phyloP scores from a whole-genome alignment of 2,888 invertebrate genomes.

The Plebejus anna region DNA sequence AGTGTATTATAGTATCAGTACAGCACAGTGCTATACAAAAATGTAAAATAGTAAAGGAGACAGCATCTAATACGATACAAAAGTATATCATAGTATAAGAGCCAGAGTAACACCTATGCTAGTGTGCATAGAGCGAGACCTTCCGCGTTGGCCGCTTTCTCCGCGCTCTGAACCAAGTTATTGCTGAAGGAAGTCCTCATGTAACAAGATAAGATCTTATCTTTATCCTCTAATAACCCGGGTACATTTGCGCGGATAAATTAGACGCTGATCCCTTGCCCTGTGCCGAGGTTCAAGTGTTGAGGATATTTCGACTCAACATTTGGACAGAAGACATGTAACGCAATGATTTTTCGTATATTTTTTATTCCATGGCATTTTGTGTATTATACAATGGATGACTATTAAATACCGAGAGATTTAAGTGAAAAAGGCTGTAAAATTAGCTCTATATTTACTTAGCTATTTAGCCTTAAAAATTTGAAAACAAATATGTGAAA shows the following conservation, averaged over 20 bases:
- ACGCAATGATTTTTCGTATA: no score
- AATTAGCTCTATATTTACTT: no score
- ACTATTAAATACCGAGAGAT: no score
- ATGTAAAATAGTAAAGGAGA: background rate
- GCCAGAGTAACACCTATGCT: constrained; percentile 7
- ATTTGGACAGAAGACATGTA: no score
- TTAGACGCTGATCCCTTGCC: constrained; percentile 5
- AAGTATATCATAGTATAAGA: background rate
- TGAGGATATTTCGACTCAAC: no score
- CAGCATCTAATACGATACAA: background rate
- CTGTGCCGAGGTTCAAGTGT: background rate
- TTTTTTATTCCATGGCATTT: no score
- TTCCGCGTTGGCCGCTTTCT: constrained; percentile 37
- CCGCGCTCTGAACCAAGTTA: constrained; percentile 33
- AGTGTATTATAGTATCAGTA: no score
- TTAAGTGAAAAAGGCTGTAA: no score
- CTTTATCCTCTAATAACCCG: constrained; percentile 28
- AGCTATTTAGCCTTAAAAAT: no score
- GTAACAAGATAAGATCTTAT: constrained; percentile 31
- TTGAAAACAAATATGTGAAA: no score
- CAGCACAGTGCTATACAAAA: background rate
- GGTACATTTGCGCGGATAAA: constrained; percentile 10
- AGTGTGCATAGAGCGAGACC: constrained; percentile 29
- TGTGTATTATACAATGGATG: no score
- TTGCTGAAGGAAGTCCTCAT: constrained; percentile 31